Evolutionary conservation across 2,888 invertebrate species (phyloP).

Genomic region (Phragmatobia fuliginosa): DNA sequence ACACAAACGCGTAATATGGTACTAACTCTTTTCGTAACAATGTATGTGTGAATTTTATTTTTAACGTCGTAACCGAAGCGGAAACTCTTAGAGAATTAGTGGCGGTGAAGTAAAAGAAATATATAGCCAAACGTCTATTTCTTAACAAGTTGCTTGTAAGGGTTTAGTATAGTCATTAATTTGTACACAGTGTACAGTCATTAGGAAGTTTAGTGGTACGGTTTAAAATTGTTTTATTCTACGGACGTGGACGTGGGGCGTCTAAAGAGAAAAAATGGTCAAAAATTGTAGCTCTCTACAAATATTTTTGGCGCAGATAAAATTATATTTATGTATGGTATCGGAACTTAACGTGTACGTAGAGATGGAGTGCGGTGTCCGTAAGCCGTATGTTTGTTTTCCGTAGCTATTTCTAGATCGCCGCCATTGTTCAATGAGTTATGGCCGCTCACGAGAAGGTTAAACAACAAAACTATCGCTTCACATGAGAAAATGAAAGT

Average conservation of each 20-base stretch:
- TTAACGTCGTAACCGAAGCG: conserved; percentile 38
- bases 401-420: conserved; percentile 76
- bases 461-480: conserved; percentile 71
- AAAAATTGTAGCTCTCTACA: too few species aligned
- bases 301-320: background rate
- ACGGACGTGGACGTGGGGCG: background rate
- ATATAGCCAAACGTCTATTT: conserved; percentile 42
- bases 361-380: conserved; percentile 58
- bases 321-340: conserved; percentile 21
- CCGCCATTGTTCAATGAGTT: conserved; percentile 80
- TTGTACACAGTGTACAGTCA: conserved; percentile 43
- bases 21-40: conserved; percentile 62
- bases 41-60: conserved; percentile 63
- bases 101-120: conserved; percentile 39
- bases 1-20: conserved; percentile 66
- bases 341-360: conserved; percentile 43
- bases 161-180: conserved; percentile 42
- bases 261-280: background rate
- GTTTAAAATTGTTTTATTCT: conserved; percentile 7
- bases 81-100: conserved; percentile 47
- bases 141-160: conserved; percentile 46
- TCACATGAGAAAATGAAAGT: conserved; percentile 62
- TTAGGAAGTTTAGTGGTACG: conserved; percentile 22
- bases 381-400: conserved; percentile 73
- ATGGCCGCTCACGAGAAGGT: conserved; percentile 70